Percentiles rank a stretch among this genome's conserved stretches.
phyloP scores from a whole-genome alignment of 2,113 vertebrate genomes.

The Lota lota region DNA sequence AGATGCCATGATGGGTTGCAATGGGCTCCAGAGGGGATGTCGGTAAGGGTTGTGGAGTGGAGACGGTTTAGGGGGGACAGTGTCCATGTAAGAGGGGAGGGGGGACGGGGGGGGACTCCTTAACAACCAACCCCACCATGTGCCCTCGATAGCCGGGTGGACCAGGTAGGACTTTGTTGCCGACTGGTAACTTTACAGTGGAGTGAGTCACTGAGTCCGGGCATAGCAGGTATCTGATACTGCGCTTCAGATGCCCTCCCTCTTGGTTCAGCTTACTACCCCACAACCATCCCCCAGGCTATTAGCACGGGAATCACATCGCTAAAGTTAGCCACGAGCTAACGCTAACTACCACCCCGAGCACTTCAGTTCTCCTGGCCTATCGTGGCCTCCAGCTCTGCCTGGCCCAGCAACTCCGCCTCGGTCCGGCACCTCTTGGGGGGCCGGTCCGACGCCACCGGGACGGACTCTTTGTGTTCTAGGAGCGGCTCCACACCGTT shows the following conservation, averaged over 20 bases:
- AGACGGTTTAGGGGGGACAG: background rate
- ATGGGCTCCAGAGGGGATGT: too few species aligned
- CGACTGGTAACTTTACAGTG: background rate
- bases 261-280: conserved; percentile 7
- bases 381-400: conserved; percentile 52
- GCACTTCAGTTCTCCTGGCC: conserved; percentile 50
- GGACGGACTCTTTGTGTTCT: conserved; percentile 37
- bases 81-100: background rate
- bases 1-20: too few species aligned
- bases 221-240: conserved; percentile 6
- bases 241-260: conserved; percentile 17
- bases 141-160: too few species aligned
- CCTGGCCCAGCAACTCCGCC: conserved; percentile 45
- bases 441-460: conserved; percentile 37
- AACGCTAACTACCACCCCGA: background rate
- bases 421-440: conserved; percentile 64
- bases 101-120: background rate
- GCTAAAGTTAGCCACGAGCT: conserved; percentile 2
- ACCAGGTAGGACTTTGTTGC: too few species aligned
- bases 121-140: conserved; percentile 14
- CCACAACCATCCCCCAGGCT: background rate
- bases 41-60: too few species aligned
- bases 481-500: conserved; percentile 51
- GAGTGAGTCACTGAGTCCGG: conserved; percentile 28
- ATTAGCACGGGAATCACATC: background rate